Evolutionary conservation across 2,113 vertebrate genomes (phyloP).

Genomic region (Semnornis frantzii): DNA sequence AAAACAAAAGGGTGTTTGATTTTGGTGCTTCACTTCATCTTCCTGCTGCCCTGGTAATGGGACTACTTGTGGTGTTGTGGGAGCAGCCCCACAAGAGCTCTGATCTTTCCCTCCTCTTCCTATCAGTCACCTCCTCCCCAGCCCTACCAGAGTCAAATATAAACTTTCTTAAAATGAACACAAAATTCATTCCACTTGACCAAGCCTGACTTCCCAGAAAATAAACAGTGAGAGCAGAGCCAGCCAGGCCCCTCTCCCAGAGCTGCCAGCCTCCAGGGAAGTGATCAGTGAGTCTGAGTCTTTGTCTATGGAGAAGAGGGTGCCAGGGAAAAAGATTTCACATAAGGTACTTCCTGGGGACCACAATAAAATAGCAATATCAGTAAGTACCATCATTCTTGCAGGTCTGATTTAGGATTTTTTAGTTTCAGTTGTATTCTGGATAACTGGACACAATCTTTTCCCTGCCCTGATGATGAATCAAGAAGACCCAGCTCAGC

Average conservation of each 20-base stretch:
- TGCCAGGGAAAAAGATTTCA: background rate
- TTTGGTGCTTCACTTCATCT: conserved; percentile 29
- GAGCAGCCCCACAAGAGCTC: conserved; percentile 21
- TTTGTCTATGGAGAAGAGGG: background rate
- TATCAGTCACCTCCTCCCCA: conserved; percentile 48
- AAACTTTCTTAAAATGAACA: conserved; percentile 68
- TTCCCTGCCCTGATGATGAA: background rate
- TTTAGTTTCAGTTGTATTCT: background rate
- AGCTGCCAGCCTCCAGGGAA: background rate
- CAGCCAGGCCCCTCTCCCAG: background rate
- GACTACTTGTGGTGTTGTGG: conserved; percentile 21
- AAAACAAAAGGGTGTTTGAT: background rate
- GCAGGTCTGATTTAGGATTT: background rate
- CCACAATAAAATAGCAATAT: background rate
- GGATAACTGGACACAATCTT: background rate
- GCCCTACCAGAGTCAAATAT: conserved; percentile 55
- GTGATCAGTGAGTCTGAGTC: background rate
- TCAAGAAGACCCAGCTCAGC: background rate
- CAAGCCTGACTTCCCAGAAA: conserved; percentile 62
- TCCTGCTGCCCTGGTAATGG: background rate
- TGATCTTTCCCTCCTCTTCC: conserved; percentile 42
- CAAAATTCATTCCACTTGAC: conserved; percentile 43
- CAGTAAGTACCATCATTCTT: background rate
- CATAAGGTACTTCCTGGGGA: background rate
- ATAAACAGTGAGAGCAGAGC: background rate